Evolutionary conservation across 2,797 vertebrate genomes (phyloP).

Genomic region (Danio albolineatus): DNA sequence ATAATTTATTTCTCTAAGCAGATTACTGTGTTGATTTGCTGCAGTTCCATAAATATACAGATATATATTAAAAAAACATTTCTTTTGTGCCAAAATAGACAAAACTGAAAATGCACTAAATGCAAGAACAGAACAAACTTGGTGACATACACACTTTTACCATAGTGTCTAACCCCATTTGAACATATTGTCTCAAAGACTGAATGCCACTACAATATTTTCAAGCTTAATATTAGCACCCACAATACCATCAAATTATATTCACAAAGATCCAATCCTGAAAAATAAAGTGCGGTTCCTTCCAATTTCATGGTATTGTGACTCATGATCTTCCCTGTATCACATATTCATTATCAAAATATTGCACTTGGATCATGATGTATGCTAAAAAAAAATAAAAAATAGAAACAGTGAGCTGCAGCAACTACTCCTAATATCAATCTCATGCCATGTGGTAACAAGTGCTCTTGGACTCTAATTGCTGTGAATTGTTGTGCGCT

Average conservation of each 20-base stretch:
- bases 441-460: conserved; percentile 21
- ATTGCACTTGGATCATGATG: conserved; percentile 31
- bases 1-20: conserved; percentile 24
- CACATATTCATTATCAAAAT: conserved; percentile 36
- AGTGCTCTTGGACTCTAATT: neutral
- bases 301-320: neutral
- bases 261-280: neutral
- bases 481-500: conserved; percentile 1
- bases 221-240: conserved; percentile 22
- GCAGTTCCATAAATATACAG: conserved; percentile 39
- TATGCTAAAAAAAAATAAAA: conserved; percentile 28
- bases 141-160: neutral
- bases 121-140: neutral
- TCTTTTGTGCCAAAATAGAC: neutral
- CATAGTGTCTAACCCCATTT: conserved; percentile 7
- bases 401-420: neutral
- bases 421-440: conserved; percentile 22
- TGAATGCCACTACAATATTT: neutral
- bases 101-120: neutral
- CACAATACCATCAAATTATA: conserved; percentile 1
- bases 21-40: conserved; percentile 41
- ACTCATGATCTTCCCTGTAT: conserved; percentile 27
- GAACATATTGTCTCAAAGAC: conserved; percentile 4
- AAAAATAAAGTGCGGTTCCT: neutral
- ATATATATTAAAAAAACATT: neutral